Conservation (phyloP, 2,113 vertebrate species). For the human (Homo sapiens) region GRCh38 chr3:84967001-84967500, state of each 20-base stretch:
- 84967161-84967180: slow-evolving; percentile 51
- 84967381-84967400: not conserved
- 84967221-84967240: slow-evolving; percentile 62
- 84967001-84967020: not conserved
- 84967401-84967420: not conserved
- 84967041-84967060: not conserved
- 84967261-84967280: not conserved
- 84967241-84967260: slow-evolving; percentile 54
- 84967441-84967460: not conserved
- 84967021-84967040: not conserved
- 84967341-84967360: slow-evolving; percentile 2
- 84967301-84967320: slow-evolving; percentile 8
- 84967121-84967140: slow-evolving; percentile 50
- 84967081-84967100: slow-evolving; percentile 45
- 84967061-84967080: not conserved
- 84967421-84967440: not conserved
- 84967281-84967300: slow-evolving; percentile 15
- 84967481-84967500: not conserved
- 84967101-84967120: slow-evolving; percentile 13
- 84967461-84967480: not conserved
- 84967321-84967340: slow-evolving; percentile 38
- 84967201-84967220: slow-evolving; percentile 59
- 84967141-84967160: slow-evolving; percentile 29
- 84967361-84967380: not conserved
- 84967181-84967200: slow-evolving; percentile 72